Evolutionary conservation across 1,140 invertebrate species (phyloP).

Genomic region (Acromyrmex charruanus): DNA sequence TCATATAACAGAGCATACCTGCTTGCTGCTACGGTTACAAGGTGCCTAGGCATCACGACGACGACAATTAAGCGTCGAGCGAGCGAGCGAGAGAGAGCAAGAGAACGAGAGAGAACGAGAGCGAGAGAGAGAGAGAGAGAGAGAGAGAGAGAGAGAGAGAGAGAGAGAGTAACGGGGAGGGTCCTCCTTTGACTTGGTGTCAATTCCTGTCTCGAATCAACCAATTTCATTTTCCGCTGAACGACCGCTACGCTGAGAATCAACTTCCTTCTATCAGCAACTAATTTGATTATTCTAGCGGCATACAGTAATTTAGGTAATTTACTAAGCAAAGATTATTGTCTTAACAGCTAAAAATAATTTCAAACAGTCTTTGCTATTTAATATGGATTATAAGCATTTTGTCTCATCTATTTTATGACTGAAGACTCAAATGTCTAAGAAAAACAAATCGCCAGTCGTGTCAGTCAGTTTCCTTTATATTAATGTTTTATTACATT

Average conservation of each 20-base stretch:
- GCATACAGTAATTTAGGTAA: not conserved
- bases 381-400: not conserved
- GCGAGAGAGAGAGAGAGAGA: not conserved
- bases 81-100: too few relatives aligned
- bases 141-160: not conserved
- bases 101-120: too few relatives aligned
- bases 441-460: not conserved
- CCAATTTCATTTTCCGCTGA: slow-evolving; percentile 72
- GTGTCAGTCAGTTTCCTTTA: not conserved
- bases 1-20: slow-evolving; percentile 47
- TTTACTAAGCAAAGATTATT: slow-evolving; percentile 34
- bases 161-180: not conserved
- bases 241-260: slow-evolving; percentile 61
- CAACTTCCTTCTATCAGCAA: slow-evolving; percentile 36
- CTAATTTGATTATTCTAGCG: slow-evolving; percentile 51
- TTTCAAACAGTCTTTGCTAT: not conserved
- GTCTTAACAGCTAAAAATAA: not conserved
- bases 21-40: slow-evolving; percentile 62
- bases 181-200: slow-evolving; percentile 69
- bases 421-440: not conserved
- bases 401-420: not conserved
- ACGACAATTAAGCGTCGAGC: slow-evolving; percentile 70
- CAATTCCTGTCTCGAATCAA: slow-evolving; percentile 72
- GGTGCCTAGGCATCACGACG: slow-evolving; percentile 53
- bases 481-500: not conserved